These are phyloP conservation scores for Istiophorus platypterus DNA, from an alignment of 2,113 vertebrate genomes.

Conservation along the genomic window DNA sequence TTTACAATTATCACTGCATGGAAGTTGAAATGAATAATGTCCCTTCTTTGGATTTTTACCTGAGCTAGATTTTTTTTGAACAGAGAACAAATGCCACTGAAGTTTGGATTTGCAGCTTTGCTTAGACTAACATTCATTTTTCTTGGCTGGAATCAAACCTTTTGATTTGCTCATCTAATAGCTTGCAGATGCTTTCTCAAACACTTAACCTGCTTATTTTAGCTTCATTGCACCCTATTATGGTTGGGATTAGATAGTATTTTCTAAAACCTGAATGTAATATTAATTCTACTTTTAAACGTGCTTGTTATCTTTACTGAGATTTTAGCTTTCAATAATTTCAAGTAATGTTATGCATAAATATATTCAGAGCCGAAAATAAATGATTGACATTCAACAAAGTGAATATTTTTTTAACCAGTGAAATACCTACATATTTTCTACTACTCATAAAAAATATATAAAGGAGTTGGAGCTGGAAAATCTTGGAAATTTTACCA, in stretches of 20 bases:
- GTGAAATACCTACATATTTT: background rate
- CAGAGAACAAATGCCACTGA: background rate
- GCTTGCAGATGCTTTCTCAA: constrained; percentile 36
- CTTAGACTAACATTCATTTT: constrained; percentile 52
- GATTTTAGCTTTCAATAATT: background rate
- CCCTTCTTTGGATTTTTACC: constrained; percentile 32
- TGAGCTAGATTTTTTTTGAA: constrained; percentile 41
- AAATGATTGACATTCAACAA: background rate
- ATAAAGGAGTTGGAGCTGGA: background rate
- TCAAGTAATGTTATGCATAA: background rate
- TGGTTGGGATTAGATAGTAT: constrained; percentile 51
- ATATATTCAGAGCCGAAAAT: background rate
- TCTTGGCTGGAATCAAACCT: constrained; percentile 41
- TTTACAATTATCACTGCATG: constrained; percentile 67
- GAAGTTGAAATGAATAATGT: constrained; percentile 31
- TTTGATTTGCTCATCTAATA: constrained; percentile 34
- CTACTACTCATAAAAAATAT: background rate
- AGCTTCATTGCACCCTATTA: constrained; percentile 51
- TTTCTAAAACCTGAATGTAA: background rate
- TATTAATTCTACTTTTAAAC: background rate
- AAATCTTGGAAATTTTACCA: background rate
- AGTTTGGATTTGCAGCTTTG: constrained; percentile 55
- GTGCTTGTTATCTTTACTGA: background rate
- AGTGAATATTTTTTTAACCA: background rate
- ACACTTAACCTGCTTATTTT: constrained; percentile 34